Percentiles rank a stretch among this genome's conserved stretches.
Conservation (phyloP, 2,797 vertebrate species). For the Lithobates pipiens region DNA sequence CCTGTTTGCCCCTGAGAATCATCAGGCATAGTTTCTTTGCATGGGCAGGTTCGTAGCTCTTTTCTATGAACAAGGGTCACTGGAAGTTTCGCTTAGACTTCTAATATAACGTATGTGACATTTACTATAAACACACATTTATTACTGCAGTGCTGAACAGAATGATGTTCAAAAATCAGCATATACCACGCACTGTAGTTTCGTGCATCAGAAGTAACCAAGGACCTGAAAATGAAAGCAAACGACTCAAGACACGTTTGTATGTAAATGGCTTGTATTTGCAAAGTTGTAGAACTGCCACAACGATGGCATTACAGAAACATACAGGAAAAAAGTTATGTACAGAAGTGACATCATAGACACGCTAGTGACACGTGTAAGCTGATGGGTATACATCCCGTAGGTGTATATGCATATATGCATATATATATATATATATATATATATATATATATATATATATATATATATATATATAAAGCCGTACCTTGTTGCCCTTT, state of each 20-base stretch:
- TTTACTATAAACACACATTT: too few species aligned
- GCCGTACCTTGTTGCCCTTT: constrained; percentile 41
- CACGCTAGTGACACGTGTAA: constrained; percentile 40
- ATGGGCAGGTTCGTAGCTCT: too few species aligned
- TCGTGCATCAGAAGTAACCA: background rate
- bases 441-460: background rate
- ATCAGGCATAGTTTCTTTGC: too few species aligned
- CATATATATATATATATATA: background rate
- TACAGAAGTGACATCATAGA: constrained; percentile 52
- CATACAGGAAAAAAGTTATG: constrained; percentile 25
- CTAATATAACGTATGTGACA: too few species aligned
- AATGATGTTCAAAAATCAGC: too few species aligned
- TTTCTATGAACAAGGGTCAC: too few species aligned
- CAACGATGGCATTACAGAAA: constrained; percentile 33
- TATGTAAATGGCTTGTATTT: constrained; percentile 56
- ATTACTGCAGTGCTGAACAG: too few species aligned
- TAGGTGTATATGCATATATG: background rate
- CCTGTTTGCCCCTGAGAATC: too few species aligned
- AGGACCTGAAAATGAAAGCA: background rate
- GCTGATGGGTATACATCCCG: background rate
- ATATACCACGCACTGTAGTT: too few species aligned
- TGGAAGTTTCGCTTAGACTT: too few species aligned
- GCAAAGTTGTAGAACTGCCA: constrained; percentile 47
- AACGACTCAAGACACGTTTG: background rate
- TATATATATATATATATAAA: background rate